Evolutionary conservation across 2,113 vertebrate genomes (phyloP).

Genomic region (cattle (Bos taurus)): ARS-UCD2.0 NC_037333.1:81143501-81144000

Average conservation of each 20-base stretch:
- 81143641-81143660: slow-evolving; percentile 52
- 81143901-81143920: background rate
- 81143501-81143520: background rate
- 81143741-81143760: slow-evolving; percentile 72
- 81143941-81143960: slow-evolving; percentile 39
- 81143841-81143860: background rate
- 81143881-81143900: slow-evolving; percentile 43
- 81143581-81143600: background rate
- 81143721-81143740: slow-evolving; percentile 70
- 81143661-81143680: slow-evolving; percentile 66
- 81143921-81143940: background rate
- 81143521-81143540: slow-evolving; percentile 28
- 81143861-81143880: background rate
- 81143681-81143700: background rate
- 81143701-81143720: slow-evolving; percentile 60
- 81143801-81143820: background rate
- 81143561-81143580: slow-evolving; percentile 42
- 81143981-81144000: background rate
- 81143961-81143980: slow-evolving; percentile 6
- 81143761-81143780: slow-evolving; percentile 73
- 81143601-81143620: slow-evolving; percentile 41
- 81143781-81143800: slow-evolving; percentile 9
- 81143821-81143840: slow-evolving; percentile 19
- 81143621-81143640: slow-evolving; percentile 43
- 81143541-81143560: background rate